A percentile compares a stretch with the other conserved stretches of the same genome.
Conservation (phyloP, 2,888 invertebrate genomes). For the Chymomyza amoena region DNA sequence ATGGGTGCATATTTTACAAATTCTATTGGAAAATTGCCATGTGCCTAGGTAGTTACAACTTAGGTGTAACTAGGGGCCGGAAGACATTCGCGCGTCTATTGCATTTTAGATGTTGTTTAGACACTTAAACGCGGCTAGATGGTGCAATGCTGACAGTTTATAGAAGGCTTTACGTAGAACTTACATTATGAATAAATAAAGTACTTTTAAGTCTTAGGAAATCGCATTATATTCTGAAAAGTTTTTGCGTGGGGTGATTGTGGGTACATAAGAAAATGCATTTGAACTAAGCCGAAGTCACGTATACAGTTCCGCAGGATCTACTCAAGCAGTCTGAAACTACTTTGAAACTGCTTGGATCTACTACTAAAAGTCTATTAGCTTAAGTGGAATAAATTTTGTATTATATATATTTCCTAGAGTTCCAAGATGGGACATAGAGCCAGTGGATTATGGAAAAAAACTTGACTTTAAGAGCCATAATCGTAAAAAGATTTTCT, state of each 20-base stretch:
- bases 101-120: not conserved
- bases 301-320: too few species aligned
- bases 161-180: not conserved
- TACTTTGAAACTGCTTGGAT: too few species aligned
- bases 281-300: too few species aligned
- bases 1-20: not conserved
- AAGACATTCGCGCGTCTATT: not conserved
- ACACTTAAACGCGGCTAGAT: not conserved
- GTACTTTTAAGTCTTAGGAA: not conserved
- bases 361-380: too few species aligned
- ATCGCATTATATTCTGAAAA: not conserved
- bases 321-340: too few species aligned
- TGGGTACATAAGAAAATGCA: too few species aligned
- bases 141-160: not conserved
- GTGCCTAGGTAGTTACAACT: conserved; percentile 23
- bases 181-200: not conserved
- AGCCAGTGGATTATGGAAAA: too few species aligned
- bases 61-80: not conserved
- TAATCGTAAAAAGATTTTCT: too few species aligned
- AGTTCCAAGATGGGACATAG: too few species aligned
- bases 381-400: too few species aligned
- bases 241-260: not conserved
- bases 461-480: too few species aligned
- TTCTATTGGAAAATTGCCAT: conserved; percentile 31
- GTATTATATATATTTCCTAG: too few species aligned